Conservation (phyloP, 2,888 invertebrate species). For the Linnaemya vulpina region DNA sequence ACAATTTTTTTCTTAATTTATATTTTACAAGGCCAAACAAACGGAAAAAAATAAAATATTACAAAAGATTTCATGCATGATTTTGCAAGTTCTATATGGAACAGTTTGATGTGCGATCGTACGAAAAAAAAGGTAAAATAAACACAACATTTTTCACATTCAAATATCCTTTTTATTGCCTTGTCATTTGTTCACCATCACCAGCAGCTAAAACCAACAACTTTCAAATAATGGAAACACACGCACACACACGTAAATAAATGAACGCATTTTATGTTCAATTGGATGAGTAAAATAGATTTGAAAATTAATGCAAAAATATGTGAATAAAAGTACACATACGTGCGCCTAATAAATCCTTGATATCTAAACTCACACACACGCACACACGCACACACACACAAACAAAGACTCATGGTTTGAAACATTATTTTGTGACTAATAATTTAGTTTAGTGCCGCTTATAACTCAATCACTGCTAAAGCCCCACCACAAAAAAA, state of each 20-base stretch:
- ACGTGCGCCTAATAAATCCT: constrained; percentile 42
- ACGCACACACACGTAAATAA: neutral
- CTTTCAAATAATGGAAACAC: neutral
- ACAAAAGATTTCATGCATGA: neutral
- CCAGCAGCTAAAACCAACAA: neutral
- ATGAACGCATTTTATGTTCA: neutral
- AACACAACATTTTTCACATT: neutral
- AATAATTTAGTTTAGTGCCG: constrained; percentile 59
- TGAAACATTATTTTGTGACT: constrained; percentile 34
- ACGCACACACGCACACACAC: neutral
- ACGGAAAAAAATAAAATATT: neutral
- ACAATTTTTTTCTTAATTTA: no score
- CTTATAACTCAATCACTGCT: constrained; percentile 63
- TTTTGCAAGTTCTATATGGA: neutral
- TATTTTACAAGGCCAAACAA: no score
- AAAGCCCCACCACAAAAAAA: constrained; percentile 23
- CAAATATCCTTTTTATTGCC: neutral
- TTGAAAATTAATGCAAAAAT: constrained; percentile 47
- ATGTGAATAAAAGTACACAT: constrained; percentile 7
- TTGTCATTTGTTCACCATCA: neutral
- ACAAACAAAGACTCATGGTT: neutral
- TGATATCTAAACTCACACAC: constrained; percentile 17
- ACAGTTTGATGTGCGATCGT: neutral
- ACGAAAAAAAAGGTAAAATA: neutral
- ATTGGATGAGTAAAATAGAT: constrained; percentile 16